phyloP scores from a whole-genome alignment of 2,113 vertebrate genomes.

The Bubo bubo region DNA sequence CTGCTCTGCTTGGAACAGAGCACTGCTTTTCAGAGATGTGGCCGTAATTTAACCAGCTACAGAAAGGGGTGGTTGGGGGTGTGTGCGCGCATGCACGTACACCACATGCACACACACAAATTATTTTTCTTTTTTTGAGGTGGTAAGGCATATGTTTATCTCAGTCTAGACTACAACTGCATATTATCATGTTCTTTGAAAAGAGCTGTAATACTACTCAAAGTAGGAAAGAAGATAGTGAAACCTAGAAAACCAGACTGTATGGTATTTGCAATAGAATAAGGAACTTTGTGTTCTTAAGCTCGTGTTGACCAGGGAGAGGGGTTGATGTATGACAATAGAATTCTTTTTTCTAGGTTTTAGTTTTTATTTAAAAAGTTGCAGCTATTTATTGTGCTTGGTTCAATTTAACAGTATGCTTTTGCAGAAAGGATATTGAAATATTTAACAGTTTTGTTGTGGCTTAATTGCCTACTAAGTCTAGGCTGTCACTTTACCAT shows the following conservation, averaged over 20 bases:
- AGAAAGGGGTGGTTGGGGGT: background rate
- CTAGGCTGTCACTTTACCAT: background rate
- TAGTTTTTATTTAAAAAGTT: background rate
- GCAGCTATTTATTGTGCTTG: background rate
- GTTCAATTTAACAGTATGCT: background rate
- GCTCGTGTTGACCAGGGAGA: background rate
- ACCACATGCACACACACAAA: background rate
- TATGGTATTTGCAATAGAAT: background rate
- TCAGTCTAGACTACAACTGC: background rate
- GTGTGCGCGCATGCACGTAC: fast-evolving
- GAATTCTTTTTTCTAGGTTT: background rate
- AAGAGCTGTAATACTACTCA: background rate
- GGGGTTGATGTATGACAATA: background rate
- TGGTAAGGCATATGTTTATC: background rate
- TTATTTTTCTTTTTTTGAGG: background rate
- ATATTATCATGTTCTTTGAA: background rate
- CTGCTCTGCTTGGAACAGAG: background rate
- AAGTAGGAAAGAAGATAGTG: background rate
- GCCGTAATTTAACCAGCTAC: background rate
- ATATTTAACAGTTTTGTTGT: background rate
- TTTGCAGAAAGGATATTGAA: background rate
- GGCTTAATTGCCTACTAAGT: background rate
- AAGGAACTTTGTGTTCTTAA: background rate
- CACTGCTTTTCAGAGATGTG: background rate
- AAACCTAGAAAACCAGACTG: background rate